These are phyloP conservation scores for Zaprionus capensis DNA, from an alignment of 1,140 invertebrate species.

Conservation along the genomic window DNA sequence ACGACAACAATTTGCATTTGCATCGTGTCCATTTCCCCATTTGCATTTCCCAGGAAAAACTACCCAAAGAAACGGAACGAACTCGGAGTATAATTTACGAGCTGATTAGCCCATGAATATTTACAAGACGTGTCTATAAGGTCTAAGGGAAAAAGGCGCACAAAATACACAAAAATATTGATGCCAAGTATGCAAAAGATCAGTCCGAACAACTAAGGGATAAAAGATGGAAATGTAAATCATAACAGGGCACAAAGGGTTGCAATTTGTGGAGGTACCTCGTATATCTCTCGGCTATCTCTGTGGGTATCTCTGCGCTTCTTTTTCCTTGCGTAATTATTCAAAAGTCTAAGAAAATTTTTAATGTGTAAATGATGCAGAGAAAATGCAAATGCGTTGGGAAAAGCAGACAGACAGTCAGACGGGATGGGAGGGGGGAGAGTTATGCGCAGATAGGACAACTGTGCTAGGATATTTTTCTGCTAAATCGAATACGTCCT, in stretches of 20 bases:
- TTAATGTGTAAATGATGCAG: constrained; percentile 65
- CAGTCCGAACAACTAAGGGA: neutral
- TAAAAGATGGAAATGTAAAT: constrained; percentile 2
- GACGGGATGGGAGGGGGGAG: neutral
- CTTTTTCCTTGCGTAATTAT: constrained; percentile 69
- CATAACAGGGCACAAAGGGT: constrained; percentile 47
- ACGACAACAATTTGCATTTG: constrained; percentile 42
- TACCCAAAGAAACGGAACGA: constrained; percentile 24
- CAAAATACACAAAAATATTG: constrained; percentile 80
- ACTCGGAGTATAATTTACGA: constrained; percentile 76
- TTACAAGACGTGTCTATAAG: constrained; percentile 39
- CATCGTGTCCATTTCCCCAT: constrained; percentile 63
- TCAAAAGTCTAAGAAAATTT: constrained; percentile 65
- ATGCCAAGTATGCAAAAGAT: constrained; percentile 51
- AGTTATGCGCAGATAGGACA: constrained; percentile 38
- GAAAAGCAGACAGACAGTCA: constrained; percentile 38
- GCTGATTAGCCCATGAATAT: constrained; percentile 82
- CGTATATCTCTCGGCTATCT: constrained; percentile 26
- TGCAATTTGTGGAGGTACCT: constrained; percentile 43
- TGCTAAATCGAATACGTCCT: constrained; percentile 77
- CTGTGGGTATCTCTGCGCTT: constrained; percentile 65
- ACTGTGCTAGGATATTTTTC: constrained; percentile 74
- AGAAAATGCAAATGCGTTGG: constrained; percentile 75
- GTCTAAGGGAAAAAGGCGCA: constrained; percentile 47
- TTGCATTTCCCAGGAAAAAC: constrained; percentile 55